phyloP scores from a whole-genome alignment of 2,113 vertebrate species.

The Ictalurus furcatus region DNA sequence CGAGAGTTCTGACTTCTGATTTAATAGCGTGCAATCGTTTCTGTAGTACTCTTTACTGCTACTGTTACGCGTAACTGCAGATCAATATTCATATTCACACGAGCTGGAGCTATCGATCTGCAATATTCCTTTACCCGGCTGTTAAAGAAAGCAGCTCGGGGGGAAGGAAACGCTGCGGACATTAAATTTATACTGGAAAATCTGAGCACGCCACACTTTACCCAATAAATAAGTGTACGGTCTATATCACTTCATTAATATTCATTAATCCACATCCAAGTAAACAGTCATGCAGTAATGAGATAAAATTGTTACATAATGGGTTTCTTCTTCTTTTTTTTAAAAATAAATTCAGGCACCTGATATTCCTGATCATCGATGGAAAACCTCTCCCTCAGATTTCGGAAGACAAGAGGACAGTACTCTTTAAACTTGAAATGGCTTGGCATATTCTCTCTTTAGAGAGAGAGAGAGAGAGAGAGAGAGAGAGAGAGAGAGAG shows the following conservation, averaged over 20 bases:
- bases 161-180: not conserved
- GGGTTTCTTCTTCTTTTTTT: not conserved
- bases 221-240: not conserved
- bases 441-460: conserved; percentile 89
- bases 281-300: not conserved
- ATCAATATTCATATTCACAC: not conserved
- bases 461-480: not conserved
- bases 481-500: not conserved
- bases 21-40: not conserved
- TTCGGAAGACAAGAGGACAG: conserved; percentile 89
- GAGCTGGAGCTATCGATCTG: conserved; percentile 12
- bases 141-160: not conserved
- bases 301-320: not conserved
- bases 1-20: not conserved
- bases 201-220: not conserved
- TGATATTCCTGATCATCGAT: conserved; percentile 90
- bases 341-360: conserved; percentile 55
- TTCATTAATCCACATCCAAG: not conserved
- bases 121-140: not conserved
- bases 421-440: conserved; percentile 93
- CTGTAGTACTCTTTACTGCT: not conserved
- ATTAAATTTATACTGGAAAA: not conserved
- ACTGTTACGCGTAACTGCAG: not conserved
- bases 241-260: not conserved
- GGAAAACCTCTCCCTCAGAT: conserved; percentile 85